Percentiles rank a stretch among this genome's conserved stretches.
These are phyloP conservation scores for Scaptomyza hsui DNA, from an alignment of 1,140 invertebrate genomes.

Conservation along the genomic window DNA sequence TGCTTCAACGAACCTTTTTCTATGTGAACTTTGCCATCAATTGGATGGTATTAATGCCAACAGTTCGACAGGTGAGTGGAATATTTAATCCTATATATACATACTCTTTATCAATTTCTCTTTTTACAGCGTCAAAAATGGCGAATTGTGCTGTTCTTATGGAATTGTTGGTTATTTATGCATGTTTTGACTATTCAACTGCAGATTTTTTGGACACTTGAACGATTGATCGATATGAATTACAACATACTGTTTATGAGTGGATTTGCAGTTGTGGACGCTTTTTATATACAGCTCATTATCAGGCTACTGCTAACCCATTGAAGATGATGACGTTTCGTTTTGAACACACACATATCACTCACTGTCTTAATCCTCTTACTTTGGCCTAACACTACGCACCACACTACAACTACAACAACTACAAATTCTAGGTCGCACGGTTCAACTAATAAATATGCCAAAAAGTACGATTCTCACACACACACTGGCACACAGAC, in stretches of 20 bases:
- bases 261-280: neutral
- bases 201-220: too few relatives aligned
- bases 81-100: neutral
- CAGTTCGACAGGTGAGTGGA: neutral
- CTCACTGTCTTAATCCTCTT: conserved; percentile 50
- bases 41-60: conserved; percentile 5
- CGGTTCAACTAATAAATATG: conserved; percentile 78
- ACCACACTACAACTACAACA: conserved; percentile 45
- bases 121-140: neutral
- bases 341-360: conserved; percentile 34
- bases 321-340: too few relatives aligned
- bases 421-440: conserved; percentile 64
- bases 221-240: too few relatives aligned
- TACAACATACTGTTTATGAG: too few relatives aligned
- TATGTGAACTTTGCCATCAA: conserved; percentile 14
- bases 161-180: conserved; percentile 43
- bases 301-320: neutral
- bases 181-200: neutral
- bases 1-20: neutral
- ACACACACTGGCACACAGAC: conserved; percentile 29
- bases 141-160: conserved; percentile 11
- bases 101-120: too few relatives aligned
- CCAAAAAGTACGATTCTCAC: conserved; percentile 54
- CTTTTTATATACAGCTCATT: conserved; percentile 17
- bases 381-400: conserved; percentile 38